These are phyloP conservation scores for Enteromius argenteus DNA, from an alignment of 2,797 vertebrate species.

Conservation along the genomic window DNA sequence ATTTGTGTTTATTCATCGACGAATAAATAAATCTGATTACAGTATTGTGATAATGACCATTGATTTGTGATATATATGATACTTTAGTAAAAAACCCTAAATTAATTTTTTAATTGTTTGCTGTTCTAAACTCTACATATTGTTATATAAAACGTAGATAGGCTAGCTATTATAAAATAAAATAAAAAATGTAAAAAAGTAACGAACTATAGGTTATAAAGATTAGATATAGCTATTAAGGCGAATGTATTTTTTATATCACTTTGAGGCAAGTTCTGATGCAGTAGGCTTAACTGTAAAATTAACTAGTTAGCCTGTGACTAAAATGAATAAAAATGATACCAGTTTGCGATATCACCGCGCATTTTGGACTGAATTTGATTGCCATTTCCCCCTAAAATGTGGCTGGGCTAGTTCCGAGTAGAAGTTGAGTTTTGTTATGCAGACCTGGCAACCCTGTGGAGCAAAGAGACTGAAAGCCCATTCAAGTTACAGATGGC, in stretches of 20 bases:
- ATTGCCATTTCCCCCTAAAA: not conserved
- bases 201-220: too few species aligned
- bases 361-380: not conserved
- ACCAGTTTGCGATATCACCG: not conserved
- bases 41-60: too few species aligned
- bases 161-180: too few species aligned
- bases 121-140: not conserved
- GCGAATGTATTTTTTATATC: too few species aligned
- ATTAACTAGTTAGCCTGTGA: not conserved
- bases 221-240: too few species aligned
- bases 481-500: not conserved
- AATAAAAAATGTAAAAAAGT: too few species aligned
- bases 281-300: not conserved
- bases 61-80: not conserved
- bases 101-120: not conserved
- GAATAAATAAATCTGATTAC: not conserved
- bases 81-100: not conserved
- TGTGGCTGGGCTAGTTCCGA: not conserved
- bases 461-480: not conserved
- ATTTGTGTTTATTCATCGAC: not conserved
- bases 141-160: too few species aligned
- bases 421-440: not conserved
- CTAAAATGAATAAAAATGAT: not conserved
- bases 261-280: not conserved
- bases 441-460: not conserved